These are phyloP conservation scores for Prochilodus magdalenae DNA, from an alignment of 2,113 vertebrate genomes.

Conservation along the genomic window DNA sequence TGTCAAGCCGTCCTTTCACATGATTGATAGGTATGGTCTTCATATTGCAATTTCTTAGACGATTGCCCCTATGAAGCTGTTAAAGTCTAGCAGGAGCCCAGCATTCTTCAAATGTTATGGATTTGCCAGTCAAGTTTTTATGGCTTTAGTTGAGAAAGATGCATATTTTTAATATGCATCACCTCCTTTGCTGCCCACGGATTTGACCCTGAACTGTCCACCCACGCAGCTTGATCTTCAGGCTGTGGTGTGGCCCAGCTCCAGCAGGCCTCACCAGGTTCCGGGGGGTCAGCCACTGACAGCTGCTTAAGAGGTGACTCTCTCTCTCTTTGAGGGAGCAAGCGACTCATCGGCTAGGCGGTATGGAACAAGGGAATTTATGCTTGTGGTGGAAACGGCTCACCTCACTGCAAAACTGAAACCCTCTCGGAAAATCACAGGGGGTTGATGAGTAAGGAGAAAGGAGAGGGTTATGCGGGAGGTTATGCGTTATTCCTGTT, in stretches of 20 bases:
- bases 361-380: constrained; percentile 46
- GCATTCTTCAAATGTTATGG: background rate
- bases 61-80: background rate
- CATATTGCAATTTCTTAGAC: constrained; percentile 9
- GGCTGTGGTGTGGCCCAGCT: constrained; percentile 51
- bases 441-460: constrained; percentile 3
- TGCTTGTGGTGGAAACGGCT: constrained; percentile 42
- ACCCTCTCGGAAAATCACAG: constrained; percentile 5
- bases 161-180: constrained; percentile 41
- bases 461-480: background rate
- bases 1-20: background rate
- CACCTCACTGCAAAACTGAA: background rate
- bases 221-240: constrained; percentile 46
- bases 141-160: constrained; percentile 19
- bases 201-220: background rate
- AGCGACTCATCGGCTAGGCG: constrained; percentile 61
- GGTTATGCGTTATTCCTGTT: background rate
- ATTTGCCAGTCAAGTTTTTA: constrained; percentile 30
- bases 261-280: constrained; percentile 48
- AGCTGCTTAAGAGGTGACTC: constrained; percentile 58
- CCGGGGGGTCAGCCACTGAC: constrained; percentile 53
- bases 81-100: background rate
- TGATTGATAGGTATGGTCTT: constrained; percentile 7
- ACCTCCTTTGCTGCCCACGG: constrained; percentile 31
- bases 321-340: constrained; percentile 40